Evolutionary conservation across 2,888 invertebrate species (phyloP), one percentile per base, ranked within the genome.

Genomic region (Abrostola triplasia): DNA sequence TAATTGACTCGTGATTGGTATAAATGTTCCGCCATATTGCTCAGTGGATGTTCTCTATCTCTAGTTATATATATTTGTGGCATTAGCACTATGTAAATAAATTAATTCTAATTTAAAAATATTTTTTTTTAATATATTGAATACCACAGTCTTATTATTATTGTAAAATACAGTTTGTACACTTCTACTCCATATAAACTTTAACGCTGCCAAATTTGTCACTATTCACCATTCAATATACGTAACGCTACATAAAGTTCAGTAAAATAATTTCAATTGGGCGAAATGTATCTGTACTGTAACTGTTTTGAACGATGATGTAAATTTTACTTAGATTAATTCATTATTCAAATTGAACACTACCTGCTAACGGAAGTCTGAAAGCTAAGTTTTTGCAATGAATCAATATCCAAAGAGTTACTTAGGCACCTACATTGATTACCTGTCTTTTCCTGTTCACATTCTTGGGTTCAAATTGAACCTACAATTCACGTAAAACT

Each of bases 1-100:
- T 83, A 80, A 79, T 77, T 76, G 80, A 65, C 63, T 68, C 59
- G 50, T 65, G 79, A 75, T 77, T 74, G 67, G 63, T 73, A 71
- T 65, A 76, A 79, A 77, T 77, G 75, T 54, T 51, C 38, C 13
- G 50, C 55, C 40, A 70, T 71, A 63, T 70, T 66, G 54, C 59
- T 73, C 36, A 69, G 61, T 57, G 42, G 44, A 65, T 68, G 64
- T 57, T 49, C 52, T 49, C 36, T 73, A 52, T 59, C 59, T 57
- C 59, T 67, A 54, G 55, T 55, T 64, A 60, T 60, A 63, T 55
- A 48, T 59, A 24, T 24, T 24, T 24, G 24, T n/a, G n/a, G n/a
- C n/a, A n/a, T n/a, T n/a, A n/a, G n/a, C n/a, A n/a, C n/a, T n/a
- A n/a, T n/a, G n/a, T n/a, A n/a, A n/a, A n/a, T n/a, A n/a, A n/a